Evolutionary conservation across 2,113 vertebrate species (phyloP), one percentile per base, ranked within the genome.

Genomic region (Nannospalax galili): DNA sequence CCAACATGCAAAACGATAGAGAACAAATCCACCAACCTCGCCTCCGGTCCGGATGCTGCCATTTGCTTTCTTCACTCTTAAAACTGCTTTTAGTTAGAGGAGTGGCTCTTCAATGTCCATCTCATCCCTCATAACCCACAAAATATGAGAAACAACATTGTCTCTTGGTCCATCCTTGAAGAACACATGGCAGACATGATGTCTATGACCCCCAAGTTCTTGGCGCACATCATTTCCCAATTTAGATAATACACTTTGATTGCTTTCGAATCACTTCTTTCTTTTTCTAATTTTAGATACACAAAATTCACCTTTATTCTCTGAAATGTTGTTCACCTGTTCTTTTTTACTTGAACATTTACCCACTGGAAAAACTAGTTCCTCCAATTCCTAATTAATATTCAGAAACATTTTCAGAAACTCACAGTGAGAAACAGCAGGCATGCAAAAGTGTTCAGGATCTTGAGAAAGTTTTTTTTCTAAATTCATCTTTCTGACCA

Each of bases 381-480:
- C 11, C 10, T 30, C 58, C 40, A 95, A 64, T 0, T 82, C 58
- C 28, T n/a, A 10, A 1, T 56, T 60, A 32, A 78, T 40, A 32
- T 84, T 4, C 4, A 67, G 35, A 86, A 84, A 6, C 32, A 64
- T 45, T 80, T 8, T 73, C 22, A 64, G 73, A 26, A 72, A 28
- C 12, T 92, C 58, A 75, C 35, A 40, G 26, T 35, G 35, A 56
- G 9, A 74, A 42, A 35, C 10, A 67, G 5, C 82, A 60, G 20
- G 42, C 20, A 67, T n/a, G 37, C 42, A 3, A 73, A 81, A 91
- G 62, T 7, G 0, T 82, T 84, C 79, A 84, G n/a, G 20, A 10
- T 94, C 84, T 90, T 84, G 30, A 80, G 22, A 79, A 96, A 90
- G 15, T 5, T 78, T 40, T 86, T 72, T 32, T 52, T 70, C 42